Evolutionary conservation across 1,140 invertebrate species (phyloP).

Genomic region (Eueides isabella): DNA sequence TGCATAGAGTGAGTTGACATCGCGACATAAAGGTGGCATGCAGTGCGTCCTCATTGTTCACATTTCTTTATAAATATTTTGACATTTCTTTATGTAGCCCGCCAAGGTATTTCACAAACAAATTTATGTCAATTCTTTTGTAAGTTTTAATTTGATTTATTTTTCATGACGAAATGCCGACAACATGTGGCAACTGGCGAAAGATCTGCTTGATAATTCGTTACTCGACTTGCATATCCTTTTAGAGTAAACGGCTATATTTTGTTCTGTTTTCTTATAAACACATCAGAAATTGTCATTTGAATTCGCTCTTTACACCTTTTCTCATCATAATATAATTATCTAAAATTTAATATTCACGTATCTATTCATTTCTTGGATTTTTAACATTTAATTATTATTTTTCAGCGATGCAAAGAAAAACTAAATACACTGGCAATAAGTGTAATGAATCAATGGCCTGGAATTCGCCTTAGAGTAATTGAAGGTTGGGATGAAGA

Average conservation of each 20-base stretch:
- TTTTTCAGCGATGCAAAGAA: slow-evolving; percentile 95
- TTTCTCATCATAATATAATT: neutral
- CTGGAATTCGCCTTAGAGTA: slow-evolving; percentile 94
- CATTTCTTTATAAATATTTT: slow-evolving; percentile 81
- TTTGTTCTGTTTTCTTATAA: no score
- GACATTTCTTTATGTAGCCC: slow-evolving; percentile 76
- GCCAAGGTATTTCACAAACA: slow-evolving; percentile 70
- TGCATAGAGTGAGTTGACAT: slow-evolving; percentile 79
- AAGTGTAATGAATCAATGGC: slow-evolving; percentile 99
- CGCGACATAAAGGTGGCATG: slow-evolving; percentile 68
- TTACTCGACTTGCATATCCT: slow-evolving; percentile 38
- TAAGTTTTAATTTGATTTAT: slow-evolving; percentile 81
- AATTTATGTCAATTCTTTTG: slow-evolving; percentile 76
- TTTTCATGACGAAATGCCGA: slow-evolving; percentile 68
- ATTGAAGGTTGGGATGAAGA: slow-evolving; percentile 98
- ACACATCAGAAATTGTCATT: no score
- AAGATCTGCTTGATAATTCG: slow-evolving; percentile 67
- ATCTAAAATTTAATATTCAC: neutral
- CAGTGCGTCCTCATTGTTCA: slow-evolving; percentile 67
- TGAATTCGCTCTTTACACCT: no score
- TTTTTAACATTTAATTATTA: neutral
- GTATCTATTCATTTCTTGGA: neutral
- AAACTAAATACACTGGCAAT: slow-evolving; percentile 97
- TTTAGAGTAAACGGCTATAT: neutral
- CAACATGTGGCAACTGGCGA: slow-evolving; percentile 61